phyloP scores from a whole-genome alignment of 2,888 invertebrate species.

The Molanna angustata region DNA sequence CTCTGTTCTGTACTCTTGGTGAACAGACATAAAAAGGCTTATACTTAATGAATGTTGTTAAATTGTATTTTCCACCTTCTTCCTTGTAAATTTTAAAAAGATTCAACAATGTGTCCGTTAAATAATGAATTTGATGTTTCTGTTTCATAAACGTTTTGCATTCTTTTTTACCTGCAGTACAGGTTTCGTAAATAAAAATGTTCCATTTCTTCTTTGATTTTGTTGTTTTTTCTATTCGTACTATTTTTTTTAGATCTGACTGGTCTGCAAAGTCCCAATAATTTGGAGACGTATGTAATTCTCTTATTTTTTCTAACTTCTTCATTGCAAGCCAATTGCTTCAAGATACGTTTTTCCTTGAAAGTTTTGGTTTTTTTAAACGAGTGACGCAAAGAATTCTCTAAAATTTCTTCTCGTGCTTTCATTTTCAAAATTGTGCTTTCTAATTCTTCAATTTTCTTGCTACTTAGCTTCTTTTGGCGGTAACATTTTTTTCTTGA shows the following conservation, averaged over 20 bases:
- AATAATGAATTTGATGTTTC: background rate
- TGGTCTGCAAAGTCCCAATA: too few relatives aligned
- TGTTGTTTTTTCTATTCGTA: background rate
- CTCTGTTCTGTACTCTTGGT: background rate
- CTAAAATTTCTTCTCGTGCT: background rate
- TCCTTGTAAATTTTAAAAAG: background rate
- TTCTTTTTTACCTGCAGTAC: background rate
- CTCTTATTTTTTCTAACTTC: background rate
- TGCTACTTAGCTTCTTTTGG: background rate
- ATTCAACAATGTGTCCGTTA: background rate
- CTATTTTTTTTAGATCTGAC: background rate
- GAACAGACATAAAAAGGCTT: background rate
- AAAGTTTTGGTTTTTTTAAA: background rate
- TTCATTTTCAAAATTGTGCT: background rate
- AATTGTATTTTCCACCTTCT: conserved; percentile 1
- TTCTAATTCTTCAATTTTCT: background rate
- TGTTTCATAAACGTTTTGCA: background rate
- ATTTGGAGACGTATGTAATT: too few relatives aligned
- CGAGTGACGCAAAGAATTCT: background rate
- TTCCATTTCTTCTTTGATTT: background rate
- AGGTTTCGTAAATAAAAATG: background rate
- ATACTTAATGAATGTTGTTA: background rate
- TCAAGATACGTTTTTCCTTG: background rate
- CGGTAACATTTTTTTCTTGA: background rate
- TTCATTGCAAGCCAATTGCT: background rate